Percentiles rank a stretch among this genome's conserved stretches.
These are phyloP conservation scores for fruit fly (Drosophila melanogaster) DNA, from an alignment of 1,140 invertebrate species.

Conservation along the genomic window Release_6_plus_ISO1_MT NC_004354.4:9443501-9444000, in stretches of 20 bases:
- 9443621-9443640: neutral
- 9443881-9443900: conserved; percentile 61
- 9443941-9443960: conserved; percentile 61
- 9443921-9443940: conserved; percentile 60
- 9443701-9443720: neutral
- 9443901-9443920: conserved; percentile 6
- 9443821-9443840: conserved; percentile 3
- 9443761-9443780: conserved; percentile 63
- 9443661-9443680: neutral
- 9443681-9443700: conserved; percentile 1
- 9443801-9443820: conserved; percentile 48
- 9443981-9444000: neutral
- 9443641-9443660: neutral
- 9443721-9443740: conserved; percentile 16
- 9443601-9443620: neutral
- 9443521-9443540: neutral
- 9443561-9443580: too few relatives aligned
- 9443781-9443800: conserved; percentile 74
- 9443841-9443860: conserved; percentile 18
- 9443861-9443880: conserved; percentile 50
- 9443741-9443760: conserved; percentile 57
- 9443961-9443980: conserved; percentile 22
- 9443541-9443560: neutral
- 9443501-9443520: neutral
- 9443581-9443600: neutral